phyloP scores from a whole-genome alignment of 2,888 invertebrate species.

The Nomada fabriciana region DNA sequence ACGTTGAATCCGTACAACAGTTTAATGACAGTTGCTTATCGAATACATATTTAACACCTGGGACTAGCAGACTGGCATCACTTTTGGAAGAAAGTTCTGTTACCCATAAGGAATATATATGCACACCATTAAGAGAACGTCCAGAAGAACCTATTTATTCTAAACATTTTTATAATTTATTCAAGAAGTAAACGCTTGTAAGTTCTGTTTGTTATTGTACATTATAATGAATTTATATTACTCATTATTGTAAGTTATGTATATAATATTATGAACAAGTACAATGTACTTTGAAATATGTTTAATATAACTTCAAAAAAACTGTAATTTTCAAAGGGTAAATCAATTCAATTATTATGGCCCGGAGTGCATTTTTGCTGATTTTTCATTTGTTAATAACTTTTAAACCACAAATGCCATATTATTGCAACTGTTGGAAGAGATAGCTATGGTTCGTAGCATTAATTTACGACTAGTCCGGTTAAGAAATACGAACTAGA shows the following conservation, averaged over 20 bases:
- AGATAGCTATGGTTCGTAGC: too few species aligned
- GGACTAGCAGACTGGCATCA: constrained; percentile 15
- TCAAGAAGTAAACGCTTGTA: constrained; percentile 15
- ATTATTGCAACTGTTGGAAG: too few species aligned
- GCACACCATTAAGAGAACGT: background rate
- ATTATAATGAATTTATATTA: too few species aligned
- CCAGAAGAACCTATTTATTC: constrained; percentile 23
- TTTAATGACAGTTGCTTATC: background rate
- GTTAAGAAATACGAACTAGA: too few species aligned
- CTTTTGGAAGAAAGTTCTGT: background rate
- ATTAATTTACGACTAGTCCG: too few species aligned
- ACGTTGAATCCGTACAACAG: constrained; percentile 43
- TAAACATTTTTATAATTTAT: constrained; percentile 24
- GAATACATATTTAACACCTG: constrained; percentile 14
- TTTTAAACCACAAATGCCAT: too few species aligned
- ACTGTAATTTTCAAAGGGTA: too few species aligned
- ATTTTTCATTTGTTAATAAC: too few species aligned
- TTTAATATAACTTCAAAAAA: too few species aligned
- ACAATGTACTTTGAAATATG: too few species aligned
- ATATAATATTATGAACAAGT: background rate
- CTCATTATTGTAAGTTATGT: background rate
- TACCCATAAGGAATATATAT: background rate
- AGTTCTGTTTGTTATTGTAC: background rate
- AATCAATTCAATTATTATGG: too few species aligned
- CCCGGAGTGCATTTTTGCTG: too few species aligned